These are phyloP conservation scores for Toxonevra muliebris DNA, from an alignment of 2,888 invertebrate species.

Conservation along the genomic window DNA sequence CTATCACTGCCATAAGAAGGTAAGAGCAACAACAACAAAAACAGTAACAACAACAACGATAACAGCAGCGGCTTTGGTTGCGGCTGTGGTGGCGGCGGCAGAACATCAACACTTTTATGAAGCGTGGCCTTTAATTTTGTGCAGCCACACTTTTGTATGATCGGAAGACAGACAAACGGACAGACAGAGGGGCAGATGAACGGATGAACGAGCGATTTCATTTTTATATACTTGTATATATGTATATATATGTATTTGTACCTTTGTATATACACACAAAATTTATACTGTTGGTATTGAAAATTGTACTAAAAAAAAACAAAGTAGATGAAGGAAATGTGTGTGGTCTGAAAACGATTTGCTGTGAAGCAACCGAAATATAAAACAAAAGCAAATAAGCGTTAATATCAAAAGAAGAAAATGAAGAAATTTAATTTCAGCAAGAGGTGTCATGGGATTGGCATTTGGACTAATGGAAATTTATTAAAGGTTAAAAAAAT, in stretches of 20 bases:
- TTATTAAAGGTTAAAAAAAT: not conserved
- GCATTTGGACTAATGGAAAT: constrained; percentile 17
- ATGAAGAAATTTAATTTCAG: constrained; percentile 29
- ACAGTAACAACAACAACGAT: constrained; percentile 25
- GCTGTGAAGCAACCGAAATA: not conserved
- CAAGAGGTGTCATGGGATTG: constrained; percentile 31
- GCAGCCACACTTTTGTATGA: constrained; percentile 43
- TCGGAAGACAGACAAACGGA: too few species aligned
- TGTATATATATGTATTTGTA: not conserved
- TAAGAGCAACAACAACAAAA: constrained; percentile 17
- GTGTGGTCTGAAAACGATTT: constrained; percentile 26
- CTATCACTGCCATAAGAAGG: not conserved
- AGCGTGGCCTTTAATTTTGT: constrained; percentile 50
- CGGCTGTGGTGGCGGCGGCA: constrained; percentile 34
- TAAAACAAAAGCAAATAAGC: not conserved
- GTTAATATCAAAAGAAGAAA: constrained; percentile 1
- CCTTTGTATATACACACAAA: not conserved
- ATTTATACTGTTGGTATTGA: not conserved
- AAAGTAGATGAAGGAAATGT: constrained; percentile 10
- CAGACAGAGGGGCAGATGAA: not conserved
- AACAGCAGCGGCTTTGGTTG: constrained; percentile 18
- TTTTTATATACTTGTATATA: constrained; percentile 10
- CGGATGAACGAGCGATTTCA: constrained; percentile 15
- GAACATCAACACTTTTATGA: constrained; percentile 48
- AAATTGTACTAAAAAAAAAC: constrained; percentile 11